Percentiles rank a stretch among this genome's conserved stretches.
Conservation (phyloP, 2,797 vertebrate species). For the Arnoldichthys spilopterus region DNA sequence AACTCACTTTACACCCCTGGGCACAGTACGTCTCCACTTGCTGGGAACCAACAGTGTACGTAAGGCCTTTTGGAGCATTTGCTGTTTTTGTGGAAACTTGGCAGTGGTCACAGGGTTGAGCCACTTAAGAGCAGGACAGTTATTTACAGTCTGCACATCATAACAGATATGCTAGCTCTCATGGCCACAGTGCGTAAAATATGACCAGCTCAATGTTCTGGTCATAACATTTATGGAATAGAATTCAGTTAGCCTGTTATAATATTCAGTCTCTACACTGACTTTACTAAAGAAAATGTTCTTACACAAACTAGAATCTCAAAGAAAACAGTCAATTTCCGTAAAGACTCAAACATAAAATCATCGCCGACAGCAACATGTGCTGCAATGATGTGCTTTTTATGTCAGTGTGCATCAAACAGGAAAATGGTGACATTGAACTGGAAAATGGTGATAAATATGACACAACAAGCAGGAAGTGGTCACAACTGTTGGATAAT, state of each 20-base stretch:
- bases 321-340: not conserved
- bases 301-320: not conserved
- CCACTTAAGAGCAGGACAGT: slow-evolving; percentile 38
- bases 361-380: not conserved
- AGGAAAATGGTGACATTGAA: not conserved
- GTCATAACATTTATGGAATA: slow-evolving; percentile 21
- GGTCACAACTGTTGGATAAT: slow-evolving; percentile 6
- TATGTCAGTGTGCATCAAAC: not conserved
- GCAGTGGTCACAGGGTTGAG: slow-evolving; percentile 54
- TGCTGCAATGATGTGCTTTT: not conserved
- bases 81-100: slow-evolving; percentile 73
- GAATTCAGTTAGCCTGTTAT: not conserved
- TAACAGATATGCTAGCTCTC: slow-evolving; percentile 51
- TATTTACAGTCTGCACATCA: slow-evolving; percentile 48
- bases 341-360: not conserved
- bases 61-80: slow-evolving; percentile 49
- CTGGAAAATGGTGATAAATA: slow-evolving; percentile 11
- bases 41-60: slow-evolving; percentile 71
- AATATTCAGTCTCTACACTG: not conserved
- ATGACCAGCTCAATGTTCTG: slow-evolving; percentile 9
- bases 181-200: not conserved
- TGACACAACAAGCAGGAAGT: slow-evolving; percentile 28
- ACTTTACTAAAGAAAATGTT: not conserved
- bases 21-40: slow-evolving; percentile 57
- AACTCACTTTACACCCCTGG: slow-evolving; percentile 23